These are phyloP conservation scores for Sminthurides aquaticus DNA, from an alignment of 2,888 invertebrate species.

Conservation along the genomic window DNA sequence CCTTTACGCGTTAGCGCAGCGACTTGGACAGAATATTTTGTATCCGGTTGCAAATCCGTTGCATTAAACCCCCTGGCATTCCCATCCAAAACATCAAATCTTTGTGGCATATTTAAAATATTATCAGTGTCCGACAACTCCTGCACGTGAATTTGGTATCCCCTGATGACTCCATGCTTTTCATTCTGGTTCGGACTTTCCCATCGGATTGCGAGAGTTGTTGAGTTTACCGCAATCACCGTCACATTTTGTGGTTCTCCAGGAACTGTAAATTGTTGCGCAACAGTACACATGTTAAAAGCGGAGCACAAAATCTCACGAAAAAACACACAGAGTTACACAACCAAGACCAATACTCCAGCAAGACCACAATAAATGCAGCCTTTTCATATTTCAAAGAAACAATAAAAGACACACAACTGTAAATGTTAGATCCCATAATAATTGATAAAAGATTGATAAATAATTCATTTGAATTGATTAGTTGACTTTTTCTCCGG, in stretches of 20 bases:
- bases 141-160: conserved; percentile 93
- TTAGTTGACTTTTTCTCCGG: too few species aligned
- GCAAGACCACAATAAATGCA: background rate
- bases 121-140: conserved; percentile 74
- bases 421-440: too few species aligned
- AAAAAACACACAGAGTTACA: too few species aligned
- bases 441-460: too few species aligned
- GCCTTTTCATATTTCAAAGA: background rate
- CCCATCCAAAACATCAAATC: conserved; percentile 76
- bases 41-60: conserved; percentile 87
- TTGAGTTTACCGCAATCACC: conserved; percentile 83
- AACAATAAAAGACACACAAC: background rate
- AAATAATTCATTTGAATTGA: too few species aligned
- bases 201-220: conserved; percentile 92
- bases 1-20: conserved; percentile 94
- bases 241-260: conserved; percentile 92
- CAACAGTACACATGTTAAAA: background rate
- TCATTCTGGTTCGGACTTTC: conserved; percentile 84
- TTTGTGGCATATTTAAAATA: conserved; percentile 76
- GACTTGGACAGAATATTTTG: conserved; percentile 86
- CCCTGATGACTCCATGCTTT: conserved; percentile 88
- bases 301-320: too few species aligned
- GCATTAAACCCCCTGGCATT: conserved; percentile 68
- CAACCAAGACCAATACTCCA: too few species aligned
- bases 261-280: conserved; percentile 78